Evolutionary conservation across 37 sponge, comb jelly and placozoan genomes (phyloP), one percentile per base, ranked within the genome.

Genomic region (Ianthella basta): DNA sequence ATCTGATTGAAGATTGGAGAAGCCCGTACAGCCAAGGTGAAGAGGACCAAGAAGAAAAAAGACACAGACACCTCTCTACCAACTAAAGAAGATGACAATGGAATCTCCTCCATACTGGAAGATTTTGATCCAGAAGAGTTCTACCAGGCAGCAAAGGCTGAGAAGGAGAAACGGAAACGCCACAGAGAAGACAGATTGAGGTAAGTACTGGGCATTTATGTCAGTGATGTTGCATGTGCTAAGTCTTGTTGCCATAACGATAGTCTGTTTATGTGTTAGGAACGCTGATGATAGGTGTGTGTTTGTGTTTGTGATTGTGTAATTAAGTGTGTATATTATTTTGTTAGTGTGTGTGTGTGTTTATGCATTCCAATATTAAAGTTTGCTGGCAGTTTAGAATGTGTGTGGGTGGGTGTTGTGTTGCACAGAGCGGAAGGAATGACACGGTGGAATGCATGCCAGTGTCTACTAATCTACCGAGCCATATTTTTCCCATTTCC

Each of bases 71-170:
- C 66, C 29, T 83, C 54, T 83, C 50, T 57, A 69, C 30, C 24
- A 64, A 83, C 21, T 41, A 61, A 24, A 27, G 30, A 4, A 64
- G 50, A 44, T 10, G 50, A 44, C 8, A 8, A 44, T 44, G 50
- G 8, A 44, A 44, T 44, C 3, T 44, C 50, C 50, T 10, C 50
- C 50, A 10, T 59, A 33, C 35, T 60, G 66, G 13, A 55, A 3
- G 72, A 69, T 27, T 84, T 84, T 15, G 86, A 88, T 79, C 88
- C 92, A 27, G 20, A 87, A 44, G 86, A 41, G 37, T 91, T 81
- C 64, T 91, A 91, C 55, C 39, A 84, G 67, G 73, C 35, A 56
- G 75, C 87, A 29, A 85, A 84, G 63, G 63, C 35, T 12, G 82
- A 82, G 80, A 81, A 81, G 44, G 56, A 73, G 20, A 50, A 2